These are phyloP conservation scores for Chesias legatella DNA, from an alignment of 2,888 invertebrate species.

Conservation along the genomic window DNA sequence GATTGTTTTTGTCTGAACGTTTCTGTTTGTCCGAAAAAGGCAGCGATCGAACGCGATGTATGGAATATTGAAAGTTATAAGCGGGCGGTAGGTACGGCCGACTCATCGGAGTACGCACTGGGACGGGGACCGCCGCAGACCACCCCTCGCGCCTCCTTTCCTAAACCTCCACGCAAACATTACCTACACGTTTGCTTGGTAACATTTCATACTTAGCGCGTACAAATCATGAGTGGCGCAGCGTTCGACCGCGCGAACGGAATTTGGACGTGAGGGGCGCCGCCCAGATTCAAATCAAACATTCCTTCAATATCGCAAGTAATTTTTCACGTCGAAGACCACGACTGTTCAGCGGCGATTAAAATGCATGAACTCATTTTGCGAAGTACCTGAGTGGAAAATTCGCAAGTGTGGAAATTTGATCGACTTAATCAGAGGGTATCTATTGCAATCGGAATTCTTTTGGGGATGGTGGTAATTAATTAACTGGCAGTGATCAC, in stretches of 20 bases:
- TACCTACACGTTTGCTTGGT: constrained; percentile 77
- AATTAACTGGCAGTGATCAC: constrained; percentile 1
- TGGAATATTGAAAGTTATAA: constrained; percentile 75
- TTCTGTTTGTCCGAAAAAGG: constrained; percentile 60
- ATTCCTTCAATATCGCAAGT: constrained; percentile 42
- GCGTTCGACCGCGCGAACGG: constrained; percentile 72
- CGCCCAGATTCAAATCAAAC: constrained; percentile 54
- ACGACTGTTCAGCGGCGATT: constrained; percentile 31
- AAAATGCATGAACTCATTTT: constrained; percentile 37
- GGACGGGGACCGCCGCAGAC: constrained; percentile 41
- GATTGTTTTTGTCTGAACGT: constrained; percentile 44
- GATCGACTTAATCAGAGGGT: constrained; percentile 18
- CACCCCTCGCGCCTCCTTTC: constrained; percentile 58
- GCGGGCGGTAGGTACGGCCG: constrained; percentile 60
- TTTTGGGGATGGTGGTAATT: constrained; percentile 11
- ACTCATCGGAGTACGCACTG: constrained; percentile 68
- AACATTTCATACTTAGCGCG: constrained; percentile 80
- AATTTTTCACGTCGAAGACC: neutral
- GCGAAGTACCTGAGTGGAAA: constrained; percentile 18
- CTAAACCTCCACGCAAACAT: constrained; percentile 79
- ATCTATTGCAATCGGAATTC: neutral
- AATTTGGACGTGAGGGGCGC: constrained; percentile 63
- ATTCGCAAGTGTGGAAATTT: constrained; percentile 14
- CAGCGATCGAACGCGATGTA: constrained; percentile 72
- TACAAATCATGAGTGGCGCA: constrained; percentile 75